A percentile compares a stretch with the other conserved stretches of the same genome.
Conservation (phyloP, 2,888 invertebrate genomes). For the Ferrisia virgata region DNA sequence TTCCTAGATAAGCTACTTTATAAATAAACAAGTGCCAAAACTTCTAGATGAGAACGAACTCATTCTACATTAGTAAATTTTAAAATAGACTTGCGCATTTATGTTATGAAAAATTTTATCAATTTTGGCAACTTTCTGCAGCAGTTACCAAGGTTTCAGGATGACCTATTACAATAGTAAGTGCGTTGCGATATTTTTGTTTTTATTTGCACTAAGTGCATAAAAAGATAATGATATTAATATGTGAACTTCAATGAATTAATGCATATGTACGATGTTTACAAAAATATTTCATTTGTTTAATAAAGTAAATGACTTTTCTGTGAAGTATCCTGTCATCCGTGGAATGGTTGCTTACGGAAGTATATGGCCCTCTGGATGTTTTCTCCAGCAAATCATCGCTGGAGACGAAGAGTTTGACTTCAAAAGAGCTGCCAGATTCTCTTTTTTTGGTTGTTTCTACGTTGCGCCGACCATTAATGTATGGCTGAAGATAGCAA, state of each 20-base stretch:
- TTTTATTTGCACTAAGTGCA: not conserved
- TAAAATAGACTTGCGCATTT: constrained; percentile 15
- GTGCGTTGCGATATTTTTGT: constrained; percentile 1
- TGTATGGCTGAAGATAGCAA: constrained; percentile 63
- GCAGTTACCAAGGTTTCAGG: constrained; percentile 5
- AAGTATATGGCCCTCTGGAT: constrained; percentile 61
- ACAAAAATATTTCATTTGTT: not conserved
- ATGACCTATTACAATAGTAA: constrained; percentile 27
- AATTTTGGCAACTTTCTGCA: constrained; percentile 29
- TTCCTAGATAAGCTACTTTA: not conserved
- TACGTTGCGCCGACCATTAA: constrained; percentile 51
- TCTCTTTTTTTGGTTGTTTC: constrained; percentile 50
- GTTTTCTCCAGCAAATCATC: constrained; percentile 59
- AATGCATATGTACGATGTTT: not conserved
- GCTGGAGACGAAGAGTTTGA: constrained; percentile 47
- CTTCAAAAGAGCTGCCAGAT: constrained; percentile 49
- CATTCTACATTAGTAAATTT: not conserved
- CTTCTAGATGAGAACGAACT: not conserved
- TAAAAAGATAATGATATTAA: not conserved
- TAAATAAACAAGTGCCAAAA: not conserved
- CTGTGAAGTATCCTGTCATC: constrained; percentile 57
- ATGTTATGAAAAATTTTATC: not conserved
- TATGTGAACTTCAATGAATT: not conserved
- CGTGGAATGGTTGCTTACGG: constrained; percentile 63
- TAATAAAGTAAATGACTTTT: constrained; percentile 50